Evolutionary conservation across 2,888 invertebrate genomes (phyloP).

Genomic region (Spicauda simplicius): DNA sequence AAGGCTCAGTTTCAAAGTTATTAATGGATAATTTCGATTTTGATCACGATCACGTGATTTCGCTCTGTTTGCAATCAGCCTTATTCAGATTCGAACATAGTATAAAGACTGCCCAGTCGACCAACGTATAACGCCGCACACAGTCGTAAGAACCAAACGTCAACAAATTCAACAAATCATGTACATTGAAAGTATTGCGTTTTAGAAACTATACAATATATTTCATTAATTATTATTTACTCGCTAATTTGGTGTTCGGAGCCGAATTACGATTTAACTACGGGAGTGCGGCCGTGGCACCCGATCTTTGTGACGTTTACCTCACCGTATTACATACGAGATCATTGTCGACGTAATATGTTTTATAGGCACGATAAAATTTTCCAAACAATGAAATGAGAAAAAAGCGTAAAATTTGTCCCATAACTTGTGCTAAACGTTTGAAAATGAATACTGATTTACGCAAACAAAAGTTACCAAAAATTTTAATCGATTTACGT

Average conservation of each 20-base stretch:
- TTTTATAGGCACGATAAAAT: neutral
- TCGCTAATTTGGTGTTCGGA: constrained; percentile 78
- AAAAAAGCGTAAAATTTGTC: neutral
- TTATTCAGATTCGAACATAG: neutral
- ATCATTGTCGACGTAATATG: constrained; percentile 25
- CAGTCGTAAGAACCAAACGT: constrained; percentile 13
- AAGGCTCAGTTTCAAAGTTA: too few species aligned
- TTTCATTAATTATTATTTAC: constrained; percentile 50
- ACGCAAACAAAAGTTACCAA: too few species aligned
- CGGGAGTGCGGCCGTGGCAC: constrained; percentile 51
- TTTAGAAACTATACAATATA: constrained; percentile 69
- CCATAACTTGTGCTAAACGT: too few species aligned
- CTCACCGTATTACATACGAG: constrained; percentile 30
- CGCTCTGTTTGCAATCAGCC: too few species aligned
- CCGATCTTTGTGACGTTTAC: constrained; percentile 27
- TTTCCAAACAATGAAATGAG: neutral
- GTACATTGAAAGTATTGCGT: constrained; percentile 74
- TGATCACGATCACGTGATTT: too few species aligned
- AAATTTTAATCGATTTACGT: too few species aligned
- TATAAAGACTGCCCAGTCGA: neutral
- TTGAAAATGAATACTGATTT: too few species aligned
- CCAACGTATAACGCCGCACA: neutral
- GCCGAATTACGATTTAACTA: constrained; percentile 67
- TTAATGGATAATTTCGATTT: too few species aligned
- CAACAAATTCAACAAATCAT: constrained; percentile 71